Conservation (phyloP, 2,797 vertebrate species). For the Anolis apletophallus region DNA sequence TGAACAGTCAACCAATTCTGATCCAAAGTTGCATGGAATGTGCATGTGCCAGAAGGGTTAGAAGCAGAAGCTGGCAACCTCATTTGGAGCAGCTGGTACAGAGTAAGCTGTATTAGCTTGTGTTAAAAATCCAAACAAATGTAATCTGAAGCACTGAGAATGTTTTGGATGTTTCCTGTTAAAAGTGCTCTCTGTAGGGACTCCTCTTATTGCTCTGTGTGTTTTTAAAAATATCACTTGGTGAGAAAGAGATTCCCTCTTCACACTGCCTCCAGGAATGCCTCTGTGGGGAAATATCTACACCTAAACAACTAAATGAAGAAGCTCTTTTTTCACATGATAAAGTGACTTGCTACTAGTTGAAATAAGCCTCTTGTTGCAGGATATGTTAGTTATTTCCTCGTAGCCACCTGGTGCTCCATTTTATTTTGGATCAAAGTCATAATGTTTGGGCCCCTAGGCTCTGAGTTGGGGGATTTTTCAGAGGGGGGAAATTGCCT, state of each 20-base stretch:
- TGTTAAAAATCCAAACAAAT: not conserved
- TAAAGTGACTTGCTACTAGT: slow-evolving; percentile 37
- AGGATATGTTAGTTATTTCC: slow-evolving; percentile 33
- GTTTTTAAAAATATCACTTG: slow-evolving; percentile 12
- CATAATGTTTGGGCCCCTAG: slow-evolving; percentile 44
- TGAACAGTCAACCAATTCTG: not conserved
- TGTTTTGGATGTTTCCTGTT: slow-evolving; percentile 11
- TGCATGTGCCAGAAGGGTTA: not conserved
- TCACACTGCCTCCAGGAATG: slow-evolving; percentile 14
- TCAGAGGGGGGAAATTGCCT: slow-evolving; percentile 33
- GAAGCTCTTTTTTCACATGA: slow-evolving; percentile 28
- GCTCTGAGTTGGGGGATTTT: slow-evolving; percentile 35
- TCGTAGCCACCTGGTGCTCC: slow-evolving; percentile 38
- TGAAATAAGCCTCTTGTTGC: slow-evolving; percentile 40
- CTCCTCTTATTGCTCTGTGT: not conserved
- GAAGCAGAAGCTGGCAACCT: not conserved
- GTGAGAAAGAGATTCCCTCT: slow-evolving; percentile 11
- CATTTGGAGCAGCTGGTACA: not conserved
- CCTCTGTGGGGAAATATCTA: slow-evolving; percentile 21
- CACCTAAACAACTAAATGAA: slow-evolving; percentile 17
- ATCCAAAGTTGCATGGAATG: not conserved
- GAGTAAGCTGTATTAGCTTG: not conserved
- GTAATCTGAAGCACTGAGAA: slow-evolving; percentile 14
- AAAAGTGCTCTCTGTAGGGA: slow-evolving; percentile 11
- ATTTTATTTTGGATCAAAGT: slow-evolving; percentile 40